A percentile compares a stretch with the other conserved stretches of the same genome.
These are phyloP conservation scores for Saguinus midas DNA, from an alignment of 2,113 vertebrate genomes.

Conservation along the genomic window DNA sequence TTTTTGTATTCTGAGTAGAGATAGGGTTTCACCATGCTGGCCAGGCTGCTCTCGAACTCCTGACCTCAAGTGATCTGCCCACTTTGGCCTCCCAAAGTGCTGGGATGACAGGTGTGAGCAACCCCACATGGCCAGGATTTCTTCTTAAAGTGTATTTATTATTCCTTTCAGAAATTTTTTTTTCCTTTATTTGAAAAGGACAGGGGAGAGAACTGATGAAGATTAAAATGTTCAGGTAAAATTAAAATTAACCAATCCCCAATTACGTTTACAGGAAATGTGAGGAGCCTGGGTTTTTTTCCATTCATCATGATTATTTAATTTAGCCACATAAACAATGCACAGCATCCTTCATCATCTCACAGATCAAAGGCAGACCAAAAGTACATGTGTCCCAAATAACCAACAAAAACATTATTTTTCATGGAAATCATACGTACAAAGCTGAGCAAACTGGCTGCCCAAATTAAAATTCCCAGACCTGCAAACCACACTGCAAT, in stretches of 20 bases:
- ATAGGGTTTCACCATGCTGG: no score
- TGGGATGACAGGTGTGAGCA: no score
- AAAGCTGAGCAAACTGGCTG: neutral
- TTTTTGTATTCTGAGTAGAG: no score
- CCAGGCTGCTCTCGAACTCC: no score
- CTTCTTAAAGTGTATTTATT: neutral
- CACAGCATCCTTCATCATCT: neutral
- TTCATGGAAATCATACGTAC: neutral
- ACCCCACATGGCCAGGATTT: no score
- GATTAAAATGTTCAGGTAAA: neutral
- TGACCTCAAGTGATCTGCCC: no score
- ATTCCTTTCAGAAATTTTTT: neutral
- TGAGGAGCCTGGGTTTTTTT: neutral
- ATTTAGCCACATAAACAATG: neutral
- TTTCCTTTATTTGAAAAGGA: neutral
- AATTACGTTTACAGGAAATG: neutral
- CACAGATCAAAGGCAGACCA: neutral
- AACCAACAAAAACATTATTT: neutral
- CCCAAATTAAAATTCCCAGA: neutral
- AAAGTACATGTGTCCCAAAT: neutral
- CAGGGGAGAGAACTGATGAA: neutral
- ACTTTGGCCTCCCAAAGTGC: no score
- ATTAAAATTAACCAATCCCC: neutral
- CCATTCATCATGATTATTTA: neutral
- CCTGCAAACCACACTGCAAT: accelerated